Base-by-base conservation (phyloP, 2,888 invertebrate genomes). In the Liopterus haemorrhoidalis region DNA sequence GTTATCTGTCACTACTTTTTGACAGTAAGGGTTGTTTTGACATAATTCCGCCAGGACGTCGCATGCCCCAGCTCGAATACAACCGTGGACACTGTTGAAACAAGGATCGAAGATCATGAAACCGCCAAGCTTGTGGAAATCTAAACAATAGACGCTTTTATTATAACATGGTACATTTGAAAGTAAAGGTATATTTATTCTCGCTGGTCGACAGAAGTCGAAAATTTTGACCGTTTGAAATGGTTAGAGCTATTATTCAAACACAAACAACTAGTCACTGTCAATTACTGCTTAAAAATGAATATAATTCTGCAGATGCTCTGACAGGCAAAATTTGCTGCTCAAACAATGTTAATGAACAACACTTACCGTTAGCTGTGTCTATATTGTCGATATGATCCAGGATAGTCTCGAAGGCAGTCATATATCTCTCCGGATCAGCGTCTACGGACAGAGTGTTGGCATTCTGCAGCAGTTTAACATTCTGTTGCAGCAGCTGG, bases 1-100 rank as follows among this genome's bases (percentile, higher is more conserved):
- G 33, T 74, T 71, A 48, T 83, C 79, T 4, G 86, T 54, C n/a
- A 82, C 78, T 28, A 74, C 71, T 18, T 76, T 67, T 64, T 94
- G 93, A 56, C 88, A 88, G 61, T 76, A 83, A 0, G 82, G 79
- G 68, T 93, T 92, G 68, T 93, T 91, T 67, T 94, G 93, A 22
- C 84, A 80, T 45, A 90, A 64, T 57, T 83, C 84, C 0, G 84
- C 91, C 2, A 93, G 69, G 9, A 91, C 67, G 19, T 79, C 74
- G 8, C 84, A 81, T 2, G 82, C 76, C 25, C 71, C 67, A 48
- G 77, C 72, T 22, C 85, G 72, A 0, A 93, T 70, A 12, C 74
- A 70, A 0, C 72, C 64, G 54, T 82, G 76, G 4, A 71, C 66
- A 18, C 79, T 78, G 49, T 76, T 72, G 19, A 87, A 68, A 59